These are phyloP conservation scores for Tetraodon nigroviridis DNA, from an alignment of 2,113 vertebrate species.

Conservation along the genomic window DNA sequence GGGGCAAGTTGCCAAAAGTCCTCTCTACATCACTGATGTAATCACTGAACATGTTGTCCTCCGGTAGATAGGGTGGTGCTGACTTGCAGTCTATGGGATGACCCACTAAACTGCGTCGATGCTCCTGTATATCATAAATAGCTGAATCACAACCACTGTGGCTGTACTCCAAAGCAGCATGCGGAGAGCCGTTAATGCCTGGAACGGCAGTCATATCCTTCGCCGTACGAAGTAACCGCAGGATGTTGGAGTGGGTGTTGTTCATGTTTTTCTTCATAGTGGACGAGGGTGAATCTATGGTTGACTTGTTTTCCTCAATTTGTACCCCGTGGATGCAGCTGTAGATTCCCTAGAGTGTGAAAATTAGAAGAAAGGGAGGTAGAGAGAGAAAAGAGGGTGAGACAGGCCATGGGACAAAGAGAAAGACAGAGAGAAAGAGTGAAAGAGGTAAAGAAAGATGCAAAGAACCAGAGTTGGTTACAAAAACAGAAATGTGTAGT, in stretches of 20 bases:
- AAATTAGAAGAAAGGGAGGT: slow-evolving; percentile 40
- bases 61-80: slow-evolving; percentile 89
- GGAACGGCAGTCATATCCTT: slow-evolving; percentile 99
- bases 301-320: slow-evolving; percentile 93
- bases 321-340: slow-evolving; percentile 98
- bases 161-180: slow-evolving; percentile 92
- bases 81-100: slow-evolving; percentile 72
- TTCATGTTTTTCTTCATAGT: slow-evolving; percentile 99
- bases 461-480: slow-evolving; percentile 18
- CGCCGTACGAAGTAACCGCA: slow-evolving; percentile 93
- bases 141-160: slow-evolving; percentile 87
- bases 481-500: slow-evolving; percentile 19
- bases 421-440: slow-evolving; percentile 30
- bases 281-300: slow-evolving; percentile 90
- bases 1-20: slow-evolving; percentile 95
- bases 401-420: slow-evolving; percentile 39
- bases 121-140: slow-evolving; percentile 93
- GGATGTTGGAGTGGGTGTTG: slow-evolving; percentile 98
- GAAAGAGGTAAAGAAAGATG: slow-evolving; percentile 15
- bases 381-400: slow-evolving; percentile 47
- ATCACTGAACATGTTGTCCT: slow-evolving; percentile 97
- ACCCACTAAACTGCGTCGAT: slow-evolving; percentile 89
- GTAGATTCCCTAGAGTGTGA: slow-evolving; percentile 87
- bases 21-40: slow-evolving; percentile 98
- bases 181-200: slow-evolving; percentile 94